phyloP scores from a whole-genome alignment of 2,888 invertebrate genomes.

The Lissonota sp. region DNA sequence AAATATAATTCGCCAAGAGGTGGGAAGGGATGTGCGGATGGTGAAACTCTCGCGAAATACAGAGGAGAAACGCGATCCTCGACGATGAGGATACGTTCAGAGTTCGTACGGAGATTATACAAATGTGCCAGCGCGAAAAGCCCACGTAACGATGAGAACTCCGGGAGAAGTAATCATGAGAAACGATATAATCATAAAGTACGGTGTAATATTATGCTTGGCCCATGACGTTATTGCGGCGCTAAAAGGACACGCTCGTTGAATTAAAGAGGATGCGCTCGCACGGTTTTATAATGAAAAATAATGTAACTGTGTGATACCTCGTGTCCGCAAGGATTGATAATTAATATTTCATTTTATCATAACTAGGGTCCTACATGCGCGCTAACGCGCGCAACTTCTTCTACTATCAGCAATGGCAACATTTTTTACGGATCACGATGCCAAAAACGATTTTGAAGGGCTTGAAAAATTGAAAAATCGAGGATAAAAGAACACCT shows the following conservation, averaged over 20 bases:
- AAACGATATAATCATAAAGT: conserved; percentile 45
- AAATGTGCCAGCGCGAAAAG: not conserved
- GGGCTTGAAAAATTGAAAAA: too few species aligned
- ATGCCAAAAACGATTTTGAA: too few species aligned
- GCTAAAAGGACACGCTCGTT: conserved; percentile 27
- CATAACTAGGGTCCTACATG: too few species aligned
- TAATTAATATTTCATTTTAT: conserved; percentile 33
- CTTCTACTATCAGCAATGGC: too few species aligned
- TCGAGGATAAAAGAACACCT: too few species aligned
- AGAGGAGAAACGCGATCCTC: not conserved
- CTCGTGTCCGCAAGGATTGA: not conserved
- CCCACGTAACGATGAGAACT: conserved; percentile 43
- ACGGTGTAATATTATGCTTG: conserved; percentile 40
- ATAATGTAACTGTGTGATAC: conserved; percentile 30
- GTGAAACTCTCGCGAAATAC: conserved; percentile 2
- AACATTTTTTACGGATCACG: too few species aligned
- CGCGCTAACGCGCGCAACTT: too few species aligned
- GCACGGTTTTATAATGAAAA: conserved; percentile 18
- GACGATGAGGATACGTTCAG: not conserved
- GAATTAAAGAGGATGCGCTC: conserved; percentile 18
- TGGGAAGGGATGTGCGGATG: conserved; percentile 2
- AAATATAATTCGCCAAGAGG: conserved; percentile 7
- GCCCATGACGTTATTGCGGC: conserved; percentile 20
- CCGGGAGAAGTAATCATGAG: conserved; percentile 40
- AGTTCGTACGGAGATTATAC: too few species aligned